These are phyloP conservation scores for Caenorhabditis latens DNA, from an alignment of 1,140 invertebrate genomes.

Conservation along the genomic window DNA sequence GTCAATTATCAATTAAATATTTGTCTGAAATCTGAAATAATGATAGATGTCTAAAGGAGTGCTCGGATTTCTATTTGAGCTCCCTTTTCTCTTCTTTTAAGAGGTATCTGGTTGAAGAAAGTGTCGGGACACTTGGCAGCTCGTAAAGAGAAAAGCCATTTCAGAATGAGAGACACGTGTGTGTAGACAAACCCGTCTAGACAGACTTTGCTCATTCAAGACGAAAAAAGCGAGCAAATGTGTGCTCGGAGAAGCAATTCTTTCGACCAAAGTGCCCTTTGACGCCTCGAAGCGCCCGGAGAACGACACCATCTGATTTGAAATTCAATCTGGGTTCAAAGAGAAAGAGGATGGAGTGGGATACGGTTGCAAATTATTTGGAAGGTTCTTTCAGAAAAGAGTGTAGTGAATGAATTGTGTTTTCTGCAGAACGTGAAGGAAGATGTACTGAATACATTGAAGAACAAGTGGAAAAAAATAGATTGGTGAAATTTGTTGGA, in stretches of 20 bases:
- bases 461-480: too few relatives aligned
- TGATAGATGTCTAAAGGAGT: not conserved
- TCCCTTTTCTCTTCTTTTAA: not conserved
- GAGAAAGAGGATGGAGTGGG: too few relatives aligned
- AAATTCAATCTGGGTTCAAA: not conserved
- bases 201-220: conserved; percentile 30
- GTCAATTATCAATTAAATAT: too few relatives aligned
- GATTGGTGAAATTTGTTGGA: too few relatives aligned
- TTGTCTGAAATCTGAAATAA: not conserved
- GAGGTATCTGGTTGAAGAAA: not conserved
- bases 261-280: not conserved
- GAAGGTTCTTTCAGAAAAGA: too few relatives aligned
- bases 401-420: too few relatives aligned
- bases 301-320: not conserved
- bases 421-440: too few relatives aligned
- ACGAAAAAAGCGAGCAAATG: not conserved
- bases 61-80: not conserved
- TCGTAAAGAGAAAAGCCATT: conserved; percentile 20
- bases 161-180: not conserved
- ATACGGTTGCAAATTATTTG: not conserved
- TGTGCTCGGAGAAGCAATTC: not conserved
- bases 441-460: too few relatives aligned
- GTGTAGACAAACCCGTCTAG: not conserved
- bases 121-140: not conserved
- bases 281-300: not conserved